These are phyloP conservation scores for Lateolabrax maculatus DNA, from an alignment of 2,797 vertebrate species.

Conservation along the genomic window DNA sequence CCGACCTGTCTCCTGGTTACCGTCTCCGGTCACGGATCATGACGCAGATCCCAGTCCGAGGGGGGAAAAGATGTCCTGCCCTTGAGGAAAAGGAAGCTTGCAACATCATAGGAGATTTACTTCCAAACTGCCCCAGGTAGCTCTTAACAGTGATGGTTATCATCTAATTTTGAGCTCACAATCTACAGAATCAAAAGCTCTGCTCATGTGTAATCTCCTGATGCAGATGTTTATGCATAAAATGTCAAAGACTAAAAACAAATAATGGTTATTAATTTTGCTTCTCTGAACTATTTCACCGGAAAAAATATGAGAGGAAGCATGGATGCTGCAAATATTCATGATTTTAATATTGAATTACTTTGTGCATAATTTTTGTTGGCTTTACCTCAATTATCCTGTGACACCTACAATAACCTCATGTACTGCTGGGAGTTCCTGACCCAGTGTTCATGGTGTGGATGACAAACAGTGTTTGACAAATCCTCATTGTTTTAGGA, in stretches of 20 bases:
- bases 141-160: not conserved
- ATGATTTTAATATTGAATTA: slow-evolving; percentile 36
- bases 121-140: slow-evolving; percentile 94
- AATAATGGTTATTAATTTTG: slow-evolving; percentile 48
- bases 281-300: slow-evolving; percentile 40
- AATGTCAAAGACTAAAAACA: slow-evolving; percentile 31
- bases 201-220: not conserved
- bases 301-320: slow-evolving; percentile 41
- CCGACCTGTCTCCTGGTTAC: slow-evolving; percentile 87
- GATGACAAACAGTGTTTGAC: slow-evolving; percentile 28
- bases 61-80: slow-evolving; percentile 86
- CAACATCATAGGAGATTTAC: slow-evolving; percentile 84
- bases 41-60: slow-evolving; percentile 83
- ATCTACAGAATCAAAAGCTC: not conserved
- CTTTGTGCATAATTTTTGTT: slow-evolving; percentile 15
- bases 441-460: slow-evolving; percentile 28
- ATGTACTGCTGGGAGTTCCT: slow-evolving; percentile 10
- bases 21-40: slow-evolving; percentile 88
- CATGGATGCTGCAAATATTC: slow-evolving; percentile 46
- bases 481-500: slow-evolving; percentile 32
- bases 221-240: slow-evolving; percentile 5
- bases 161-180: slow-evolving; percentile 6
- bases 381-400: slow-evolving; percentile 30
- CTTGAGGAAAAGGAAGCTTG: slow-evolving; percentile 94
- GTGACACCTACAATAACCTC: slow-evolving; percentile 26